A percentile compares a stretch with the other conserved stretches of the same genome.
Evolutionary conservation across 2,797 vertebrate species (phyloP).

Genomic region (Rhincodon typus): DNA sequence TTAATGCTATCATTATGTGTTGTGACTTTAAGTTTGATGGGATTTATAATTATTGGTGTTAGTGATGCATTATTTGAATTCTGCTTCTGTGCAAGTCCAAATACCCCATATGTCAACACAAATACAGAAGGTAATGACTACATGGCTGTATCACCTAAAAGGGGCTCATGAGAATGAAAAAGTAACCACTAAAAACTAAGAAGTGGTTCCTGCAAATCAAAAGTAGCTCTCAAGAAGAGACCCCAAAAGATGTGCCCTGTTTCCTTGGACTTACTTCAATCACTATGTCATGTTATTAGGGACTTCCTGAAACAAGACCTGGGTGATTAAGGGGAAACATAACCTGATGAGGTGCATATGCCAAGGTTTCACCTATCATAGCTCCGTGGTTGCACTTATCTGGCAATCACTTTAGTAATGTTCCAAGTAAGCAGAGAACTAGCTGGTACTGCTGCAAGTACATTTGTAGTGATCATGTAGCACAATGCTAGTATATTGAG

Average conservation of each 20-base stretch:
- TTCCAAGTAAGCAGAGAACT: neutral
- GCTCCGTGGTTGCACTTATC: neutral
- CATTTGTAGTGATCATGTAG: neutral
- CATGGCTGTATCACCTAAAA: no score
- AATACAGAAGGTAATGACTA: no score
- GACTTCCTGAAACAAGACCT: neutral
- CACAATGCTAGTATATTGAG: neutral
- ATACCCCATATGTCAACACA: no score
- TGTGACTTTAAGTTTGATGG: no score
- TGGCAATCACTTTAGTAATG: neutral
- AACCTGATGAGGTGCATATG: neutral
- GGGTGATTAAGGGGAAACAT: neutral
- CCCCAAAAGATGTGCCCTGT: neutral
- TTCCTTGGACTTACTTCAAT: neutral
- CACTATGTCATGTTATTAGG: neutral
- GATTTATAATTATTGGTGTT: no score
- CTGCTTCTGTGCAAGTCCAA: no score
- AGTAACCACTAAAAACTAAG: no score
- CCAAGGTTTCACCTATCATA: neutral
- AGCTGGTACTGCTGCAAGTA: neutral
- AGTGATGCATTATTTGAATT: no score
- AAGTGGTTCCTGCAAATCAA: no score
- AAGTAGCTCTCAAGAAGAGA: no score
- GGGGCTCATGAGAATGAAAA: no score
- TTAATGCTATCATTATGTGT: no score